phyloP scores from a whole-genome alignment of 2,797 vertebrate species.

The Todus mexicanus region DNA sequence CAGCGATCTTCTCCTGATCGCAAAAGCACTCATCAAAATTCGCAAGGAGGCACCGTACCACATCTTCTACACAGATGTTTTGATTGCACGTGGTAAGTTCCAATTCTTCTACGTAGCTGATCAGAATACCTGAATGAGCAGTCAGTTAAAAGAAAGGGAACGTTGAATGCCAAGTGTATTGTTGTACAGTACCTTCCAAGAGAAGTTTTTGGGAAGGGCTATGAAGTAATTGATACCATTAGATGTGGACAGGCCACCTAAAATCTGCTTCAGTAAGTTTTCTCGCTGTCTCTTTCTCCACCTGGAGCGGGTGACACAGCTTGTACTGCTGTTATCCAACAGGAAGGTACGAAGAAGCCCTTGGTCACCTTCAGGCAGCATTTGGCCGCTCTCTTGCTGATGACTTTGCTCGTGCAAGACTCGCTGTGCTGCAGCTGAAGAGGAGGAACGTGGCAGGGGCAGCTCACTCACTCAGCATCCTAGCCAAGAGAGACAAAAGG shows the following conservation, averaged over 20 bases:
- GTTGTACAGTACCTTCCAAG: not conserved
- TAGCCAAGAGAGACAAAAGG: constrained; percentile 77
- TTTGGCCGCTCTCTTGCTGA: constrained; percentile 78
- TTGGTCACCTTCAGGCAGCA: constrained; percentile 74
- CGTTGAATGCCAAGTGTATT: not conserved
- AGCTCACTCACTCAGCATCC: constrained; percentile 75
- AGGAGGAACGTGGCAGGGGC: constrained; percentile 72
- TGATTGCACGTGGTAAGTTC: constrained; percentile 81
- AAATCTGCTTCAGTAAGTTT: not conserved
- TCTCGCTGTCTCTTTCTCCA: not conserved
- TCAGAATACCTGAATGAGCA: not conserved
- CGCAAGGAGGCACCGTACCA: constrained; percentile 76
- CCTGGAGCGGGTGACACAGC: not conserved
- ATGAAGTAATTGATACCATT: not conserved
- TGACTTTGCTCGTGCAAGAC: constrained; percentile 76
- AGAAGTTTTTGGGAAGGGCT: not conserved
- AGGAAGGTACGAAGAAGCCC: constrained; percentile 83
- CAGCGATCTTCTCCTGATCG: constrained; percentile 74
- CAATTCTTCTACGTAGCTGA: not conserved
- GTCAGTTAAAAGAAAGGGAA: not conserved
- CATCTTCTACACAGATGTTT: constrained; percentile 82
- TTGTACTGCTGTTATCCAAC: constrained; percentile 25
- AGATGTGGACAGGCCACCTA: not conserved
- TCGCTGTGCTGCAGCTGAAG: constrained; percentile 85
- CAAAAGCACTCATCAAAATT: constrained; percentile 77